Base-by-base conservation (phyloP, 1,140 invertebrate species). In the Drosophila auraria region DNA sequence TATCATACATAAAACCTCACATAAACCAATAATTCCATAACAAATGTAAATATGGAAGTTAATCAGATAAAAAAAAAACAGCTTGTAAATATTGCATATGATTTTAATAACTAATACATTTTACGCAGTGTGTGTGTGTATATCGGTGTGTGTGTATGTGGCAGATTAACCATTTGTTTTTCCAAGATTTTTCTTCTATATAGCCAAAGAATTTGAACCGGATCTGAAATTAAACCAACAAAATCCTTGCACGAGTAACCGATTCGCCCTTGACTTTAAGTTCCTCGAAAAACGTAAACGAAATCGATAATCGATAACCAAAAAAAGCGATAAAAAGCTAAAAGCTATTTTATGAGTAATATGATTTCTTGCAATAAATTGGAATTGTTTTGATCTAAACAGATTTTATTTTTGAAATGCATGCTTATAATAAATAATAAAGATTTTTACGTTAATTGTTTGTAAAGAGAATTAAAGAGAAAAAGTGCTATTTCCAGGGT, bases 221-320 rank as follows among this genome's bases (percentile, higher is more conserved):
- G 82, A 84, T 66, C 50, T 47, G 47, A 42, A 15, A 47, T 36
- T 54, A 14, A 27, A 44, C 27, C 62, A 82, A 56, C 51, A 75
- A 83, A 83, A 91, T 92, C 91, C 91, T 92, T 92, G 91, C 91
- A 92, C 91, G 91, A 92, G 91, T 92, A 76, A 82, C 80, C 90
- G 84, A 86, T 92, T 86, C 80, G 91, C 91, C 91, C 91, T 91
- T 87, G 82, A 80, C 80, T 84, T 90, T 90, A 69, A 59, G 42
- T 80, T 81, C 33, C 50, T 47, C 42, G 15, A 71, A 59, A 72
- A 60, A 45, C 53, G 33, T 45, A 63, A 73, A 38, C 27, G 27
- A 74, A 73, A 54, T 36, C 38, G 27, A 74, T 57, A 49, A 65
- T 23, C 11, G 33, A 38, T 56, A 56, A 56, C 4, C 36, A 38